Evolutionary conservation across 2,797 vertebrate species (phyloP).

Genomic region (Helarctos malayanus): DNA sequence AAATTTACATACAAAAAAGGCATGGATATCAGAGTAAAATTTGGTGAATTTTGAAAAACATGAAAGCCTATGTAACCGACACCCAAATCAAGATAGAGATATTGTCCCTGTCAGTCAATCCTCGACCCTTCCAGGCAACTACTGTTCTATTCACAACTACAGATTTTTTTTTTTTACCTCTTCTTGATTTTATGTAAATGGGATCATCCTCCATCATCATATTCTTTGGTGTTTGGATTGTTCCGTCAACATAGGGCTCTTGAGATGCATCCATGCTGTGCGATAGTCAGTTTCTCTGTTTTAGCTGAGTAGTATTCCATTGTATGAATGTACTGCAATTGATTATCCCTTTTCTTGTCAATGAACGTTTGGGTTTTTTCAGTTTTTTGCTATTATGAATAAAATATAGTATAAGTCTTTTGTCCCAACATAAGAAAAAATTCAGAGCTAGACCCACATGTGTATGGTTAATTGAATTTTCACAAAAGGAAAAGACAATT

Average conservation of each 20-base stretch:
- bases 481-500: neutral
- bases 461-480: neutral
- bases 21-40: neutral
- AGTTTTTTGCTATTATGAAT: neutral
- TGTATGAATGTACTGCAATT: neutral
- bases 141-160: neutral
- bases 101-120: neutral
- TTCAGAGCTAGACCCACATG: neutral
- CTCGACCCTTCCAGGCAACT: neutral
- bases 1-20: neutral
- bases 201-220: neutral
- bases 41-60: neutral
- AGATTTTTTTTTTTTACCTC: neutral
- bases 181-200: neutral
- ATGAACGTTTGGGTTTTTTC: neutral
- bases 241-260: neutral
- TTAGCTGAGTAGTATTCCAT: neutral
- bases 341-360: neutral
- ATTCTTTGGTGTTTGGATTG: neutral
- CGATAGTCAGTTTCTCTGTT: neutral
- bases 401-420: neutral
- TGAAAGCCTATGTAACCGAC: neutral
- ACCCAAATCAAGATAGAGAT: neutral
- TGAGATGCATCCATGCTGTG: neutral
- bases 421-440: neutral